Evolutionary conservation across 2,113 vertebrate species (phyloP), one percentile per base, ranked within the genome.

Genomic region (Coryphaenoides rupestris): DNA sequence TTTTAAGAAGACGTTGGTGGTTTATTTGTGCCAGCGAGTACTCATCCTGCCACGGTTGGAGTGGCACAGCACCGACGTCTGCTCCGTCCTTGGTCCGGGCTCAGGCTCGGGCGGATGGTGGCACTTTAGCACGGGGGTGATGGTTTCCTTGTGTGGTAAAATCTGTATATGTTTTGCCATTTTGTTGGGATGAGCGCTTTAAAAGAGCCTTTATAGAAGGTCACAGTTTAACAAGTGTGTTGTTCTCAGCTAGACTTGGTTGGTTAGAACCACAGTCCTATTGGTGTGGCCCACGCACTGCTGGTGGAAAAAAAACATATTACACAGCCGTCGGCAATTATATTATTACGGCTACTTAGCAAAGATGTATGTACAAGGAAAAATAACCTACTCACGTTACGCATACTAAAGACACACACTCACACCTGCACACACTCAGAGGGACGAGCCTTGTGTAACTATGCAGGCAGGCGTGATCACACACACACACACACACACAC

Each of bases 221-320:
- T 80, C 69, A 67, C 58, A 63, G 26, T 90, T 90, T 90, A 87
- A 88, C 83, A 80, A 83, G 81, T 62, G 75, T 84, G 80, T 83
- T 84, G 80, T 87, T 82, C 84, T 83, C 80, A 84, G 83, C 73
- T 83, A 88, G 81, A 86, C 88, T 61, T 70, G 79, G 83, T 61
- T 70, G 79, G 83, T 86, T 75, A 81, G 65, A 72, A 65, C 86
- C 88, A 74, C 86, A 89, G 50, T 62, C 75, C 65, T 82, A 53
- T 52, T n/a, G 14, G 14, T 77, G 57, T n/a, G 75, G 73, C 83
- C 84, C 83, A 89, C 85, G 68, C 77, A 73, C 45, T 66, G 54
- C 73, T 68, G 17, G 26, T 63, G 62, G 72, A 60, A 21, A 69
- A 85, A 80, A 77, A 76, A 72, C 76, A 78, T 22, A 33, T 53